phyloP scores from a whole-genome alignment of 2,113 vertebrate genomes.

The Capreolus pygargus region DNA sequence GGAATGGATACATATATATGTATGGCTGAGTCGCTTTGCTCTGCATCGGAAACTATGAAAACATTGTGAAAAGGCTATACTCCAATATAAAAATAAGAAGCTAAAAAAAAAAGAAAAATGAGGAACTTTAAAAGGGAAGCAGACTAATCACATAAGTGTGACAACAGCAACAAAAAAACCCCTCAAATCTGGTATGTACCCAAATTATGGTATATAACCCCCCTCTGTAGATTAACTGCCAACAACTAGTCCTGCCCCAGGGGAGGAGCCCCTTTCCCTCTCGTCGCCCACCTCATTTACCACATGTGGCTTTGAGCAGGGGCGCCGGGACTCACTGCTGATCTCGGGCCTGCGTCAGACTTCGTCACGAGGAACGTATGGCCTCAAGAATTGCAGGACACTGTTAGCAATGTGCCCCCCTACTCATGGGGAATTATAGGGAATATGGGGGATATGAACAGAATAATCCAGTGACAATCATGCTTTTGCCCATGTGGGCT shows the following conservation, averaged over 20 bases:
- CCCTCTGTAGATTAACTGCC: background rate
- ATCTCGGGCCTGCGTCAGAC: background rate
- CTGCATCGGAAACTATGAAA: background rate
- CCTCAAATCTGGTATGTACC: background rate
- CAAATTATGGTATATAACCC: background rate
- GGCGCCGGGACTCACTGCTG: rapidly evolving
- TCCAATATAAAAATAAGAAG: background rate
- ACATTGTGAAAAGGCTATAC: background rate
- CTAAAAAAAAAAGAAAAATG: background rate
- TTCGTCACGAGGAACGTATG: background rate
- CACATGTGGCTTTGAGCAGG: rapidly evolving
- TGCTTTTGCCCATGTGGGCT: background rate
- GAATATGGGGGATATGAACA: background rate
- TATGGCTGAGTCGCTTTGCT: background rate
- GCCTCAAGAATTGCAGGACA: background rate
- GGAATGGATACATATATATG: background rate
- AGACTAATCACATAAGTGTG: background rate
- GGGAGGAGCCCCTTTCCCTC: rapidly evolving
- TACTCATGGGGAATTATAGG: background rate
- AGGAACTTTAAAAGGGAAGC: background rate
- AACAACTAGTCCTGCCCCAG: background rate
- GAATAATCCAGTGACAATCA: constrained; percentile 10
- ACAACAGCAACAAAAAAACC: background rate
- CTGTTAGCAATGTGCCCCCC: background rate
- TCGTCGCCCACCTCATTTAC: rapidly evolving